These are phyloP conservation scores for Rutpela maculata DNA, from an alignment of 2,888 invertebrate genomes.

Conservation along the genomic window DNA sequence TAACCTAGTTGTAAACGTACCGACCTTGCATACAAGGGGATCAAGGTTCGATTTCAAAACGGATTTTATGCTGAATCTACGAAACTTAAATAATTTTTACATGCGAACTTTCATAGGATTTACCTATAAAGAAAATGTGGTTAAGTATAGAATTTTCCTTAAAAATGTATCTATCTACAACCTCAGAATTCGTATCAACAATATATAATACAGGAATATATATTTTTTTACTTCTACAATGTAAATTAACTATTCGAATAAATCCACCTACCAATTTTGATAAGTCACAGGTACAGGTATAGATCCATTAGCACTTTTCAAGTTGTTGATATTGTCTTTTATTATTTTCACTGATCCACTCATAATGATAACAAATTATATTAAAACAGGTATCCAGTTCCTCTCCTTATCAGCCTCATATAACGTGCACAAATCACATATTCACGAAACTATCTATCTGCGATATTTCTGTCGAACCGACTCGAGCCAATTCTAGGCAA, in stretches of 20 bases:
- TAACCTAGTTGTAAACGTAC: slow-evolving; percentile 14
- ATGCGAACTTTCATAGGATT: neutral
- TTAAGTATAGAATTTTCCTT: neutral
- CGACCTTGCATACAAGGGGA: slow-evolving; percentile 33
- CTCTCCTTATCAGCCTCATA: slow-evolving; percentile 15
- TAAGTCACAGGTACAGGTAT: slow-evolving; percentile 58
- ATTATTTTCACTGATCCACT: slow-evolving; percentile 56
- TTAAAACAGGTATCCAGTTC: slow-evolving; percentile 10
- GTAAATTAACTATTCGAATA: neutral
- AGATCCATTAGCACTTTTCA: slow-evolving; percentile 58
- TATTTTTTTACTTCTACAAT: neutral
- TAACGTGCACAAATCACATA: slow-evolving; percentile 19
- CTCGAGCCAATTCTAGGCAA: neutral
- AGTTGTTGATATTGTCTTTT: slow-evolving; percentile 59
- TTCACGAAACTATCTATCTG: neutral
- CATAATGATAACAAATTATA: slow-evolving; percentile 45
- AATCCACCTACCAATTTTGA: slow-evolving; percentile 58
- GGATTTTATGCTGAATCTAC: neutral
- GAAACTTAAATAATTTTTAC: neutral
- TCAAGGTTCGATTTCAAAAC: slow-evolving; percentile 29
- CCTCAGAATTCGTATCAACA: too few relatives aligned
- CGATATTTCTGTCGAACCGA: neutral
- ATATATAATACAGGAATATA: neutral
- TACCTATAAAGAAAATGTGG: neutral
- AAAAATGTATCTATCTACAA: neutral